Evolutionary conservation across 2,888 invertebrate species (phyloP), one percentile per base, ranked within the genome.

Genomic region (Halictus ligatus): DNA sequence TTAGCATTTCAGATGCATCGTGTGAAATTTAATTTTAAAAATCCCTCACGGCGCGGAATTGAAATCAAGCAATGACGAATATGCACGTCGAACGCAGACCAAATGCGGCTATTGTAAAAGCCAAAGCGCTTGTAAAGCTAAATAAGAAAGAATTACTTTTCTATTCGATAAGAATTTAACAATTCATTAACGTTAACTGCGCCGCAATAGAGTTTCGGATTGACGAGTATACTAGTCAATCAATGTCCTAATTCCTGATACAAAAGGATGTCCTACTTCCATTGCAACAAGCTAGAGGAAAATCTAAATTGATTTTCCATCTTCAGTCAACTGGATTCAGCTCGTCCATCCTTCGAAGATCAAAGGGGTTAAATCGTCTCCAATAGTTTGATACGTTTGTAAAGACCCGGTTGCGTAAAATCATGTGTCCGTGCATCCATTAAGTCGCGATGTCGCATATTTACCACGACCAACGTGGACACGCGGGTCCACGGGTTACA

Each of bases 401-500:
- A 8, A 64, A 64, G 64, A 29, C 18, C 3, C 29, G 7, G 8
- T 64, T 18, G 29, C 29, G 5, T 29, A 0, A 18, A 64, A 29
- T 18, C 64, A 29, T 18, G 64, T 13, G n/a, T 29, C 29, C 3
- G 7, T 8, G 7, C 15, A 8, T 15, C 64, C 3, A 29, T 29
- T 29, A 67, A 40, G 35, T 40, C 18, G 21, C 35, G 21, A 8
- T 21, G 40, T 69, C 67, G 40, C 40, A 71, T 90, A 90, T 90
- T 90, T 90, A 81, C 84, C 81, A 80, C 82, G 81, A 35, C 43
- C 78, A 73, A 84, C 81, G 74, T 74, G 71, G 60, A 71, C 75
- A 80, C 77, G 73, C 64, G 21, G 21, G 35, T 80, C 64, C 71
- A 75, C 77, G 58, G 80, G 71, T 48, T 67, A 46, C 80, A 67